Conservation (phyloP, 2,797 vertebrate genomes). For the Oophaga sylvatica region DNA sequence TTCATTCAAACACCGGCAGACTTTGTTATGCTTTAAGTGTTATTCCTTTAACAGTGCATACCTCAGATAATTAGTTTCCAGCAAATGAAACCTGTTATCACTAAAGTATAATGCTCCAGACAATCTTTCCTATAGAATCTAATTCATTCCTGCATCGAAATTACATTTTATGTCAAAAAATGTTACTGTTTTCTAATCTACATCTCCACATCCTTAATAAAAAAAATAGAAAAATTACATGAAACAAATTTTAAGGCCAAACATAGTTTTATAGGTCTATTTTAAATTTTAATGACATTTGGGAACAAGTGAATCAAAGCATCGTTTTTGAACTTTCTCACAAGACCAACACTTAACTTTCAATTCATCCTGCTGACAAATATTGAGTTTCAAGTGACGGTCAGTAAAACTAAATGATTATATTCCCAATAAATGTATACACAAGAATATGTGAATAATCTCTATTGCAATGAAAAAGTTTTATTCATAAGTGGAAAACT, state of each 20-base stretch:
- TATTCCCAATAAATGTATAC: conserved; percentile 17
- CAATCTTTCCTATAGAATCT: conserved; percentile 1
- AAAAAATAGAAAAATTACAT: neutral
- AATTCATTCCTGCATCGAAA: conserved; percentile 18
- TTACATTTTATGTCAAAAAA: conserved; percentile 26
- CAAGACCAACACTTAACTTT: conserved; percentile 18
- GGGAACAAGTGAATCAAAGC: neutral
- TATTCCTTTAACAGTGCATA: neutral
- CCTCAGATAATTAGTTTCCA: neutral
- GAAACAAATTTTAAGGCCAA: conserved; percentile 27
- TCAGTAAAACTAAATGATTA: conserved; percentile 37
- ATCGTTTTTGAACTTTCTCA: conserved; percentile 7
- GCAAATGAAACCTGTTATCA: conserved; percentile 23
- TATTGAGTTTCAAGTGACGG: conserved; percentile 28
- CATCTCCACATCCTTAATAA: conserved; percentile 7
- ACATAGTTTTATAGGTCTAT: conserved; percentile 32
- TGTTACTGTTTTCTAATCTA: conserved; percentile 31
- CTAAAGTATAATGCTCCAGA: conserved; percentile 20
- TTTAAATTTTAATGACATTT: conserved; percentile 37
- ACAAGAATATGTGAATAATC: conserved; percentile 26
- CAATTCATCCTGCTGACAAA: conserved; percentile 19
- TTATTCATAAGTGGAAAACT: conserved; percentile 27
- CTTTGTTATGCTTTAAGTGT: neutral
- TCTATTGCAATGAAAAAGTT: conserved; percentile 28
- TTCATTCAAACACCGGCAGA: neutral